Base-by-base conservation (phyloP, 2,797 vertebrate species). In the Betta splendens region DNA sequence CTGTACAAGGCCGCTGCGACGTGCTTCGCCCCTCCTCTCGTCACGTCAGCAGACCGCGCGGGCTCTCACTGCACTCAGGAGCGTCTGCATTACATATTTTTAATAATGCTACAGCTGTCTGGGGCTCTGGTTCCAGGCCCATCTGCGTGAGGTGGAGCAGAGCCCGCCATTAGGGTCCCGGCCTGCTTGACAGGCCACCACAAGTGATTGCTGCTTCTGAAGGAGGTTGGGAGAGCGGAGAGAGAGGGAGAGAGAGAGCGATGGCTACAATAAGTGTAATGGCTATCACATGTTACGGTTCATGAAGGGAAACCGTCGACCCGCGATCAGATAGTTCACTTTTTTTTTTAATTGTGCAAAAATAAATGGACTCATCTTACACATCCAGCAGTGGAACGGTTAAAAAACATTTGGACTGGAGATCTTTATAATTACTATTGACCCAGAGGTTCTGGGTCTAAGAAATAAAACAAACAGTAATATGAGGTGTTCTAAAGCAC, bases 131-230 rank as follows among this genome's bases (percentile, higher is more conserved):
- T 92, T 95, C 93, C 81, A 84, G 92, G 88, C 86, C 92, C 94
- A 94, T 95, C 92, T 94, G 90, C 81, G 89, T 94, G 92, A 96
- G 91, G 92, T 83, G 91, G 92, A 92, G 92, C 94, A 95, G 94
- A 92, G 92, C 86, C 65, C 79, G 77, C 87, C 75, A 85, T 92
- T 91, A 93, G 92, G 87, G 91, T 89, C 92, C 92, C 79, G 47
- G 66, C 66, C 91, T 85, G 89, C 91, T 92, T 69, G 76, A 59
- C 75, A 88, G 91, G 89, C 89, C 88, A 89, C 85, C 20, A 36
- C 16, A 78, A 79, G 42, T 45, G 74, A 81, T 54, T 52, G 64
- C 58, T 20, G 59, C 82, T 55, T 67, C 71, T 68, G 76, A 79
- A 50, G 69, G 77, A 81, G 70, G n/a, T 52, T 55, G 56, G 36